phyloP scores from a whole-genome alignment of 2,888 invertebrate species.

The Macropis europaea region DNA sequence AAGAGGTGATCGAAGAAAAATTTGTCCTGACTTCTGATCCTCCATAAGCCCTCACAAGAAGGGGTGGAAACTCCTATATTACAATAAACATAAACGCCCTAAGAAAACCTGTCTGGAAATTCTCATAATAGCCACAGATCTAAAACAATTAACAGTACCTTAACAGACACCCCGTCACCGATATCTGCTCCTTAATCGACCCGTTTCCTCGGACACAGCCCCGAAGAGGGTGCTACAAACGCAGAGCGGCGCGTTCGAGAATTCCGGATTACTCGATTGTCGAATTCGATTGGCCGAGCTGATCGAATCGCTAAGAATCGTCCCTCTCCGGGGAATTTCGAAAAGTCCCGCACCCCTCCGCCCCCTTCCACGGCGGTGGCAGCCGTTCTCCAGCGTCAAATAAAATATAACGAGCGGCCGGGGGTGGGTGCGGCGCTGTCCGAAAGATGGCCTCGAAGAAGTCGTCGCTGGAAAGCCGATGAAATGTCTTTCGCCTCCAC shows the following conservation, averaged over 20 bases:
- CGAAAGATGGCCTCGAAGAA: constrained; percentile 13
- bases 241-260: constrained; percentile 46
- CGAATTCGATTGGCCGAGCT: constrained; percentile 62
- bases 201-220: not conserved
- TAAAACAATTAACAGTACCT: no score
- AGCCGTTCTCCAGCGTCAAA: constrained; percentile 38
- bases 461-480: constrained; percentile 3
- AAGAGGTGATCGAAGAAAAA: no score
- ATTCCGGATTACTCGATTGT: constrained; percentile 61
- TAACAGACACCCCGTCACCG: no score
- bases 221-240: constrained; percentile 29
- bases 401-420: constrained; percentile 59
- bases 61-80: no score
- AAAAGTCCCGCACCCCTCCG: constrained; percentile 40
- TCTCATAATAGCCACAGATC: no score
- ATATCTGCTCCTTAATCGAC: constrained; percentile 17
- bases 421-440: constrained; percentile 5
- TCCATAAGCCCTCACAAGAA: no score
- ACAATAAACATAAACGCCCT: no score
- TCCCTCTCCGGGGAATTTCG: constrained; percentile 32
- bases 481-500: constrained; percentile 17
- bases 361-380: no score
- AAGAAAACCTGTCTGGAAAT: no score
- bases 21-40: no score
- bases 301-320: constrained; percentile 64